A percentile compares a stretch with the other conserved stretches of the same genome.
Evolutionary conservation across 2,113 vertebrate genomes (phyloP).

Genomic region (Stegostoma tigrinum): DNA sequence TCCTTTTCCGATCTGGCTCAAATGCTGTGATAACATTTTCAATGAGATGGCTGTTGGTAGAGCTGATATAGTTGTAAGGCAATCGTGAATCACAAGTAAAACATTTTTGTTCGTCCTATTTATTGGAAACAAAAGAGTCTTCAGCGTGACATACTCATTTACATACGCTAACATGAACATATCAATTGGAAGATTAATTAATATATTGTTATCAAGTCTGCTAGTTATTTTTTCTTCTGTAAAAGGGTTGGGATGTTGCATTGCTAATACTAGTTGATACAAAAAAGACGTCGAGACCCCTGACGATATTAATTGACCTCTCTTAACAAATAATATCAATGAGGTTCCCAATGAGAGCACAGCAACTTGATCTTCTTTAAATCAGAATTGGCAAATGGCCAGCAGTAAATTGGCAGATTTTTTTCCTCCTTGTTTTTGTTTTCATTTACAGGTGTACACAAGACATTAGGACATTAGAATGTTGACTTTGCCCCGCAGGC

Average conservation of each 20-base stretch:
- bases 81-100: slow-evolving; percentile 75
- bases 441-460: background rate
- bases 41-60: slow-evolving; percentile 65
- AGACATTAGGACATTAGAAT: too few relatives aligned
- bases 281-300: background rate
- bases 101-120: slow-evolving; percentile 72
- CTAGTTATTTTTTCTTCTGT: background rate
- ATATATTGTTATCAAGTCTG: background rate
- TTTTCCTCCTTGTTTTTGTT: background rate
- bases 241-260: background rate
- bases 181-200: background rate
- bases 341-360: background rate
- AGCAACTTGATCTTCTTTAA: background rate
- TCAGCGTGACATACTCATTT: background rate
- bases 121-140: background rate
- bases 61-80: slow-evolving; percentile 56
- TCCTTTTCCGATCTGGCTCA: slow-evolving; percentile 62
- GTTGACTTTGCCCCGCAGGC: background rate
- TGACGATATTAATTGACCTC: background rate
- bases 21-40: slow-evolving; percentile 75
- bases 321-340: background rate
- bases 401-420: background rate
- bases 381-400: background rate
- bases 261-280: background rate
- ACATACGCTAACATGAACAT: background rate